Evolutionary conservation across 2,797 vertebrate species (phyloP), one percentile per base, ranked within the genome.

Genomic region (Coregonus sp.): DNA sequence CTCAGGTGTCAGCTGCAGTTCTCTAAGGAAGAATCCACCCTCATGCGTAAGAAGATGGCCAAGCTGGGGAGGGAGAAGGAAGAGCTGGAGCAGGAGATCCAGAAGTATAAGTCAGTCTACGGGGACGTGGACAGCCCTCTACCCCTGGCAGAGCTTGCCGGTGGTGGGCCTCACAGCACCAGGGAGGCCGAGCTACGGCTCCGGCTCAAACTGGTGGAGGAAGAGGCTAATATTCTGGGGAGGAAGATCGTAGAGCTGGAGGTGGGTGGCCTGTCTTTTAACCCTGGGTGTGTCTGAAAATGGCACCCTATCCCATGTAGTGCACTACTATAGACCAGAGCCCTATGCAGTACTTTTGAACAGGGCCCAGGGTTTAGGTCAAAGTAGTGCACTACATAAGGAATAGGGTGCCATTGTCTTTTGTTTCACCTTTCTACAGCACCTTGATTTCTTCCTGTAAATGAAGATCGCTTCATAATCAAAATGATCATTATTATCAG

Each of bases 31-130:
- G 98, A 99, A 90, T 97, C 97, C 3, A 83, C 91, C 0, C 92
- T 99, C 82, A 99, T 99, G 98, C 95, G 97, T 52, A 99, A 98
- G 88, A 99, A 99, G 93, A 98, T 99, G 97, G 98, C 98, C 51
- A 98, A 96, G 84, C 92, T 99, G 25, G 97, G 97, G 35, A 94
- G 93, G 14, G 98, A 99, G 89, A 99, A 98, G 85, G 98, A 99
- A 0, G 96, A 96, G 50, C 86, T 98, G 86, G 98, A 99, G 75
- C 97, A 97, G 86, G 98, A 99, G 89, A 91, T 99, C 63, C 97
- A 99, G 85, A 99, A 98, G 83, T 99, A 99, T 89, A 98, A 97
- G 86, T 95, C 96, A 0, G 90, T 98, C 15, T 99, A 99, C 0
- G 98, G 98, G 0, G 98, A 99, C 0, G 95, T 98, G 82, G 98